Base-by-base conservation (phyloP, 2,888 invertebrate species). In the Aelia acuminata region DNA sequence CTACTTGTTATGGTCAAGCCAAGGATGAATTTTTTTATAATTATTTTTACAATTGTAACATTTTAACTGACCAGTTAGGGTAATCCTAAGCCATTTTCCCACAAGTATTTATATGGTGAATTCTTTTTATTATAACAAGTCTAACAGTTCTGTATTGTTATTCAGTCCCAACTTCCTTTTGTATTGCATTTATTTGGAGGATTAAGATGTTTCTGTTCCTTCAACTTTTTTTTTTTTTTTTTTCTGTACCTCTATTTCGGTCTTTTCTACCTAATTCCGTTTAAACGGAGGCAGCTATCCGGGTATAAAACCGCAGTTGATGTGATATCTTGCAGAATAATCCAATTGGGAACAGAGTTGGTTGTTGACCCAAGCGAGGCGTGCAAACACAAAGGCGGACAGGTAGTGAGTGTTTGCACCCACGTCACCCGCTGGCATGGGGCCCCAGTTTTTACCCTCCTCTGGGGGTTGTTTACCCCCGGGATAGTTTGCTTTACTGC, bases 331-430 rank as follows among this genome's bases (percentile, higher is more conserved):
- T 39, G 50, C 53, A 85, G 85, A 85, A 85, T 85, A 85, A 85
- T 85, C 85, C 85, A 85, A 85, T 85, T 85, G 49, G 53, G 26
- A 84, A 84, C 50, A 49, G 49, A 84, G 49, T 84, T 84, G 49
- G 84, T 48, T 84, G 48, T 84, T 48, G 84, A 49, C 84, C 63
- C 31, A 70, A 84, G 43, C 50, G 35, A 39, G 85, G 85, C 57
- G 39, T 49, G 53, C 35, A 39, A 53, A 53, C 84, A 84, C 85
- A 85, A 85, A 85, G 85, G 57, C 20, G 85, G 43, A 47, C 85
- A 85, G 85, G 85, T 85, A 85, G 85, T 15, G 35, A 53, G 22
- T 49, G 50, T 85, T 50, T 85, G 50, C 26, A 35, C 49, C 50
- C 35, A 49, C 53, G 85, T 85, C 53, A 53, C n/a, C 39, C 50